phyloP scores from a whole-genome alignment of 2,888 invertebrate genomes.

The Apamea monoglypha region DNA sequence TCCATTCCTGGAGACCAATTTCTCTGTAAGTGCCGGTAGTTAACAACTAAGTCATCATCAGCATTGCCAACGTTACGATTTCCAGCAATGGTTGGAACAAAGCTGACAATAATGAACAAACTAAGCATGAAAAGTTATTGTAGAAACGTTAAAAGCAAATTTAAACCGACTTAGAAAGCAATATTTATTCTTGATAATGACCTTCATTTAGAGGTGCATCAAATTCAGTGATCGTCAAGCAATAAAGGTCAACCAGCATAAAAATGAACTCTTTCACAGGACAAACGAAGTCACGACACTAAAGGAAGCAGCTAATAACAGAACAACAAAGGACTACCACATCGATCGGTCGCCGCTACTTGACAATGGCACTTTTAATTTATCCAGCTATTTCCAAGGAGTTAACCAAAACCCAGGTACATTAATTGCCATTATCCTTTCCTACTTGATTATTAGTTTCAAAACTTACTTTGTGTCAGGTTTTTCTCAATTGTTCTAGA shows the following conservation, averaged over 20 bases:
- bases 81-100: neutral
- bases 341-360: conserved; percentile 72
- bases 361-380: conserved; percentile 79
- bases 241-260: conserved; percentile 4
- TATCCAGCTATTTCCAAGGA: conserved; percentile 84
- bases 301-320: conserved; percentile 83
- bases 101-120: neutral
- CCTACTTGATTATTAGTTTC: neutral
- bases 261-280: conserved; percentile 71
- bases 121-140: neutral
- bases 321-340: conserved; percentile 77
- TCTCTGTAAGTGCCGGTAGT: neutral
- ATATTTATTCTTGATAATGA: neutral
- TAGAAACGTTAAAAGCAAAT: neutral
- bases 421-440: neutral
- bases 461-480: neutral
- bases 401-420: conserved; percentile 79
- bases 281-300: conserved; percentile 87
- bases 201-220: neutral
- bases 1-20: neutral
- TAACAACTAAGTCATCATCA: neutral
- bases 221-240: neutral
- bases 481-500: neutral
- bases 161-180: neutral
- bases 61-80: neutral